Percentiles rank a stretch among this genome's conserved stretches.
Evolutionary conservation across 2,797 vertebrate genomes (phyloP).

Genomic region (Enteromius mattozi): DNA sequence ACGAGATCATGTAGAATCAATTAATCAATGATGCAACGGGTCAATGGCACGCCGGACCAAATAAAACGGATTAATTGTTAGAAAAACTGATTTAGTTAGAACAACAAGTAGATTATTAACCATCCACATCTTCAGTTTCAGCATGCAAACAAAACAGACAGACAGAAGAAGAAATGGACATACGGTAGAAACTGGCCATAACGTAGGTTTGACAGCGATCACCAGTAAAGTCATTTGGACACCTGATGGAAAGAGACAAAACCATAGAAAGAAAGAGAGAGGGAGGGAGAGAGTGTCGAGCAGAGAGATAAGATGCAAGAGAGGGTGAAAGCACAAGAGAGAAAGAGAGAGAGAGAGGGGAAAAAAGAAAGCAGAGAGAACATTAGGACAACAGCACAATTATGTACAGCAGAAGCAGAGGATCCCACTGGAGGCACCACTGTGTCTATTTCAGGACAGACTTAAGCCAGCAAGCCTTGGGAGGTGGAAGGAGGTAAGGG

Average conservation of each 20-base stretch:
- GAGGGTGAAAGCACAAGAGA: constrained; percentile 43
- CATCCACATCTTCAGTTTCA: constrained; percentile 61
- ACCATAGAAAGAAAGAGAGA: constrained; percentile 89
- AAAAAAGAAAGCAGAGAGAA: constrained; percentile 70
- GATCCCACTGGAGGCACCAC: constrained; percentile 75
- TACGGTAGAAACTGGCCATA: constrained; percentile 99
- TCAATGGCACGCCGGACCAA: constrained; percentile 17
- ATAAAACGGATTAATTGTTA: not conserved
- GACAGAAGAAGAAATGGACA: constrained; percentile 91
- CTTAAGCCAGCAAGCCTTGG: constrained; percentile 60
- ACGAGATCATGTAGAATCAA: constrained; percentile 19
- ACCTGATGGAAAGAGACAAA: constrained; percentile 92
- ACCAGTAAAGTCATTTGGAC: constrained; percentile 99
- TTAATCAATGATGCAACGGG: constrained; percentile 30
- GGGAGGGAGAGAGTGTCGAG: constrained; percentile 81
- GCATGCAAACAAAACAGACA: constrained; percentile 71
- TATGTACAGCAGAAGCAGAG: constrained; percentile 79
- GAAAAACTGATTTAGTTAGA: constrained; percentile 46
- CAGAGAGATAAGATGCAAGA: constrained; percentile 81
- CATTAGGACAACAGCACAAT: constrained; percentile 83
- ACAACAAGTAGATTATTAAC: constrained; percentile 39
- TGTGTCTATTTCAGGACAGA: constrained; percentile 64
- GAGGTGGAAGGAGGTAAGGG: constrained; percentile 60
- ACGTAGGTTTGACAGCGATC: constrained; percentile 99
- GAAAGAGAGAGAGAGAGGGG: constrained; percentile 39